These are phyloP conservation scores for Callithrix jacchus DNA, from an alignment of 2,113 vertebrate genomes.

Conservation along the genomic window DNA sequence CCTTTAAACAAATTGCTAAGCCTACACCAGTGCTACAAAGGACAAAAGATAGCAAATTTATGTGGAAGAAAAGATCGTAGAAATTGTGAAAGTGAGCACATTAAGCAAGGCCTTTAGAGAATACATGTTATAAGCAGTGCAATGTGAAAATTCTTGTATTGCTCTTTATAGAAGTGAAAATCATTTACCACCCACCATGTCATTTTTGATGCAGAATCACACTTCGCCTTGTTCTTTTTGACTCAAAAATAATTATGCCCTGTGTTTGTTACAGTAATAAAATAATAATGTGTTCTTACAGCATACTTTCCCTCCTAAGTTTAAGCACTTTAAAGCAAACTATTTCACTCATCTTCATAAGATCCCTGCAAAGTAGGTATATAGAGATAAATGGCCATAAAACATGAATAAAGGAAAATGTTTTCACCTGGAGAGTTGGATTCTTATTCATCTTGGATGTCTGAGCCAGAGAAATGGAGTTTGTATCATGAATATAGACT, in stretches of 20 bases:
- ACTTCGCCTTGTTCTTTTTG: constrained; percentile 56
- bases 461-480: constrained; percentile 34
- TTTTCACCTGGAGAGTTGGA: constrained; percentile 48
- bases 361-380: background rate
- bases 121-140: background rate
- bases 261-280: constrained; percentile 67
- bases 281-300: constrained; percentile 63
- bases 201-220: constrained; percentile 51
- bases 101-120: background rate
- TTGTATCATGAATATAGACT: background rate
- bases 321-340: constrained; percentile 63
- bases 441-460: constrained; percentile 60
- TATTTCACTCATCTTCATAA: constrained; percentile 59
- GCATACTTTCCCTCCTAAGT: constrained; percentile 42
- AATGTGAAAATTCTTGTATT: constrained; percentile 44
- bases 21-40: background rate
- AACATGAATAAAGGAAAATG: constrained; percentile 62
- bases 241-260: constrained; percentile 71
- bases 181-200: constrained; percentile 58
- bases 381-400: constrained; percentile 68
- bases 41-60: background rate
- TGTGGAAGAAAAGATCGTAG: background rate
- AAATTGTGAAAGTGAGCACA: constrained; percentile 3
- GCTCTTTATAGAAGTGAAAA: constrained; percentile 44
- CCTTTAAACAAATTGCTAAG: background rate